Evolutionary conservation across 2,888 invertebrate genomes (phyloP).

Genomic region (Noctua janthe): DNA sequence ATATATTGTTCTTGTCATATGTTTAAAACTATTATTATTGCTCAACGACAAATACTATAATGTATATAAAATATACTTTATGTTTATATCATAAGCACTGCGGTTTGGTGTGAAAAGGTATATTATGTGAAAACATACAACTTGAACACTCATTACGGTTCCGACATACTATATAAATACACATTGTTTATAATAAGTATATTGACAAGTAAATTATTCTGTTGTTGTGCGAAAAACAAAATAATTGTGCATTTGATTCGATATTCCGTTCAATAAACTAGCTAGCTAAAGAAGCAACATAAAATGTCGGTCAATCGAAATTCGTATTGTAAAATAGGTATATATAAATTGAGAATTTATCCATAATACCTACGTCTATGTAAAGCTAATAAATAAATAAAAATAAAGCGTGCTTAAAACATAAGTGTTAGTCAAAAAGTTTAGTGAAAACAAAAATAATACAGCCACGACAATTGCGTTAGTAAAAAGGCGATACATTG

Average conservation of each 20-base stretch:
- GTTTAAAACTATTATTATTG: conserved; percentile 28
- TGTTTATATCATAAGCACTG: conserved; percentile 47
- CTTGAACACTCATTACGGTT: conserved; percentile 30
- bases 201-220: conserved; percentile 51
- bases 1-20: conserved; percentile 10
- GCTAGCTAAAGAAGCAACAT: conserved; percentile 69
- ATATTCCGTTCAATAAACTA: conserved; percentile 68
- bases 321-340: conserved; percentile 67
- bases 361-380: conserved; percentile 64
- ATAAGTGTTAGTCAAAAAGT: conserved; percentile 69
- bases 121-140: conserved; percentile 9
- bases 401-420: conserved; percentile 70
- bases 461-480: conserved; percentile 65
- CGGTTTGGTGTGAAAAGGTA: conserved; percentile 22
- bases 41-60: conserved; percentile 35
- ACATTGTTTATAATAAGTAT: conserved; percentile 29
- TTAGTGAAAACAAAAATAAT: conserved; percentile 61
- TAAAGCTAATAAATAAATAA: conserved; percentile 68
- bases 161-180: conserved; percentile 48
- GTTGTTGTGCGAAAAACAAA: conserved; percentile 73
- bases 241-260: conserved; percentile 77
- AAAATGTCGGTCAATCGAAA: conserved; percentile 67
- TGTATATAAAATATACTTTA: conserved; percentile 25
- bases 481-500: conserved; percentile 62
- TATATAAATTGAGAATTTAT: conserved; percentile 67